Base-by-base conservation (phyloP, 2,113 vertebrate species). In the Cyanoramphus novaezelandiae region DNA sequence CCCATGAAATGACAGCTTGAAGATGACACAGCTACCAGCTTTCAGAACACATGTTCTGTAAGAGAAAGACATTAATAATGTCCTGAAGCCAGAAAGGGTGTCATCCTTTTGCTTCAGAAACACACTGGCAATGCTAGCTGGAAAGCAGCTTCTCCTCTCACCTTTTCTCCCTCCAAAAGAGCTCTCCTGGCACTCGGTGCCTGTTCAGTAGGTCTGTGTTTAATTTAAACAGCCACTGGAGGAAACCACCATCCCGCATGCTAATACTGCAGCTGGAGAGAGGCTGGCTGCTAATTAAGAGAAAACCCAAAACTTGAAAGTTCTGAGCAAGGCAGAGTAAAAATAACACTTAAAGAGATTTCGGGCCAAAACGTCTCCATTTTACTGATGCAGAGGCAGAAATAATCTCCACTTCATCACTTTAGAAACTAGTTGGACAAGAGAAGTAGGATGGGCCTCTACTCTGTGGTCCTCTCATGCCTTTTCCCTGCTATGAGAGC, bases 211-310 rank as follows among this genome's bases (percentile, higher is more conserved):
- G 68, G 27, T 80, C 64, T 91, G n/a, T n/a, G 33, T 83, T 91
- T 92, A 60, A 88, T 91, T 95, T 83, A 90, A 95, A 80, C 18
- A 75, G 71, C 47, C 91, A 91, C 84, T 93, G 83, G 76, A 91
- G 93, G 74, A 62, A 95, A 59, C 52, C 27, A 2, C n/a, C 21
- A 49, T 62, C 74, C 68, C 39, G 19, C 83, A 60, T 31, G 20
- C 43, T 92, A 71, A 83, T 41, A 29, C 33, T 92, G 69, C 62
- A 85, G 52, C n/a, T 93, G 68, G 59, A 83, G 83, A 86, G n/a
- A n/a, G 16, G 68, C 59, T 79, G 39, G 53, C 6, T 35, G 21
- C 47, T 62, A 93, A 91, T 75, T 59, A 83, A 84, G 50, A 90
- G 86, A 90, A 92, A 60, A 28, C 24, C 10, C 31, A 11, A 91